Conservation (phyloP, 2,888 invertebrate species). For the Zygaena filipendulae region DNA sequence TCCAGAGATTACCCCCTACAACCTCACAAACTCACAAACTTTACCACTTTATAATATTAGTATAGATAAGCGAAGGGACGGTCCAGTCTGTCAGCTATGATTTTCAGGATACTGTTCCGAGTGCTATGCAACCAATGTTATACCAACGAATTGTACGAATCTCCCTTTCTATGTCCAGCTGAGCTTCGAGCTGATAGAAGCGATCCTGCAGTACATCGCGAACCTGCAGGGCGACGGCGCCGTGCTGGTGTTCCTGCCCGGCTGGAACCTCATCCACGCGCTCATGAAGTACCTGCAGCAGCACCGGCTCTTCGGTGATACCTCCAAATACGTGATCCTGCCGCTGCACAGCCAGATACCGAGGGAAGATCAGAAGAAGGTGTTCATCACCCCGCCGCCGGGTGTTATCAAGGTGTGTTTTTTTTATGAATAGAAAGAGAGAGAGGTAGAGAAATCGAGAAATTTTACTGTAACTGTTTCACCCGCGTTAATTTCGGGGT, state of each 20-base stretch:
- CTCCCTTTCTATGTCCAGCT: constrained; percentile 44
- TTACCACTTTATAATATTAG: too few relatives aligned
- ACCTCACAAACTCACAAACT: too few relatives aligned
- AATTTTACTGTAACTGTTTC: constrained; percentile 2
- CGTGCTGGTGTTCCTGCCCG: constrained; percentile 92
- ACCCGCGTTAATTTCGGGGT: too few relatives aligned
- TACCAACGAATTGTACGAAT: too few relatives aligned
- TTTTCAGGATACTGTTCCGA: too few relatives aligned
- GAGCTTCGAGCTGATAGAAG: constrained; percentile 92
- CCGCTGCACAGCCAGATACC: constrained; percentile 99
- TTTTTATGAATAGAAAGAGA: too few relatives aligned
- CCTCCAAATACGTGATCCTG: constrained; percentile 76
- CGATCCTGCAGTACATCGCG: constrained; percentile 75
- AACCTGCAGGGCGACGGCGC: constrained; percentile 78
- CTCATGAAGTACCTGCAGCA: constrained; percentile 84
- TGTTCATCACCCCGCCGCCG: constrained; percentile 87
- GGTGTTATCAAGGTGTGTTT: constrained; percentile 85
- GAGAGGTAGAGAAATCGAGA: too few relatives aligned
- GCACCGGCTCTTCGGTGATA: constrained; percentile 74
- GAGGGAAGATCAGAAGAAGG: constrained; percentile 92
- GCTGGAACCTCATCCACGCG: constrained; percentile 97
- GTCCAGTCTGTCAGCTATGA: too few relatives aligned
- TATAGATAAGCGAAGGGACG: too few relatives aligned
- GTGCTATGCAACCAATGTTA: too few relatives aligned
- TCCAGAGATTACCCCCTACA: too few relatives aligned